Base-by-base conservation (phyloP, 2,113 vertebrate species). In the Sula dactylatra region DNA sequence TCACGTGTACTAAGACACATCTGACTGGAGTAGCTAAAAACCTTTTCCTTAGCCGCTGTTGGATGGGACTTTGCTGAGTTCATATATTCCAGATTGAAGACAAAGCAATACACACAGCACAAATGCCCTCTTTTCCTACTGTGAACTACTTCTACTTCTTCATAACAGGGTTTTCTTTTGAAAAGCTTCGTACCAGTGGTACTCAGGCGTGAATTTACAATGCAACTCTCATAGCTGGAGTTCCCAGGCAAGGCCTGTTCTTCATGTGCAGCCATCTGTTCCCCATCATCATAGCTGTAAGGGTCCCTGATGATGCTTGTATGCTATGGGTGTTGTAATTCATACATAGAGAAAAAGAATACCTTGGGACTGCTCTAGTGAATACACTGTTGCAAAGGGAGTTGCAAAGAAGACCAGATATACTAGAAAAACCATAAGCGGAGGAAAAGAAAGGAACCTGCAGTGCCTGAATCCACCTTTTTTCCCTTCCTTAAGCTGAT, bases 401-500 rank as follows among this genome's bases (percentile, higher is more conserved):
- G 2, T 31, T 78, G 59, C 71, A 58, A 86, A 80, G 29, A 76
- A 73, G 49, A 76, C 9, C 18, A 80, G 29, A 47, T 10, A 4
- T 31, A 38, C 26, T 22, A 70, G 50, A 54, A 88, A 29, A 77
- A n/a, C 3, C 27, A 17, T 24, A 61, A 74, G 17, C 20, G 61
- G 16, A 61, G 32, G 36, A 79, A 82, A 55, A 65, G 20, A 50
- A 47, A 76, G 36, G 27, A 66, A 83, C 13, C 2, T 8, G 8
- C 38, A 61, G 10, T 95, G 99, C 98, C 98, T 95, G 98, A 97
- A 38, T 98, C 94, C 1, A 99, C 97, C 25, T 97, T 98, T 87
- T 97, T 97, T 95, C 47, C 98, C 98, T 49, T 99, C 98, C 89
- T 98, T 98, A 32, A 99, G 96, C 91, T 98, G 97, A 95, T 66